Conservation (phyloP, 2,797 vertebrate species). For the Sebastes paucispinis region DNA sequence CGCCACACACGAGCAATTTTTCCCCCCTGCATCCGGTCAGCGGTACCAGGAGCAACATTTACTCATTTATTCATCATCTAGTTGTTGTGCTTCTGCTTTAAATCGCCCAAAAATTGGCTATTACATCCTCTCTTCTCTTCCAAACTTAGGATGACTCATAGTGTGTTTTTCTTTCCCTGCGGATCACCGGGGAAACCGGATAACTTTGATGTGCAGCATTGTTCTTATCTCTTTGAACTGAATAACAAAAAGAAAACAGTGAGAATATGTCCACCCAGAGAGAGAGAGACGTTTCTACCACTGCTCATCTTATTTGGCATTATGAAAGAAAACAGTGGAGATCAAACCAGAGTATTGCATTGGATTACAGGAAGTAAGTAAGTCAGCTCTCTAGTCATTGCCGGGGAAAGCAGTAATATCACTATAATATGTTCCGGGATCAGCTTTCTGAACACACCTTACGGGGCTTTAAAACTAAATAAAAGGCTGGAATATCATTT, state of each 20-base stretch:
- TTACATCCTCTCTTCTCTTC: not conserved
- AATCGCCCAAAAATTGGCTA: not conserved
- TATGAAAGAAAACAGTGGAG: constrained; percentile 15
- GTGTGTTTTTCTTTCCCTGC: not conserved
- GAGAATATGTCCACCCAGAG: not conserved
- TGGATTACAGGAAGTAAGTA: constrained; percentile 30
- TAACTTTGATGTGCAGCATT: constrained; percentile 20
- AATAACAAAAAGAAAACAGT: not conserved
- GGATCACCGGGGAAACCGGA: constrained; percentile 16
- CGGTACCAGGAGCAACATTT: not conserved
- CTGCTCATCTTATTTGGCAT: constrained; percentile 23
- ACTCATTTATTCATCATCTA: not conserved
- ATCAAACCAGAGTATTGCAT: constrained; percentile 26
- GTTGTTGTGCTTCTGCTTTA: not conserved
- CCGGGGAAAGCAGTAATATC: constrained; percentile 32
- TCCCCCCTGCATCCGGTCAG: not conserved
- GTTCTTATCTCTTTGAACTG: constrained; percentile 2
- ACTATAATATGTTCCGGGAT: constrained; percentile 30
- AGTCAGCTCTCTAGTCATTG: constrained; percentile 34
- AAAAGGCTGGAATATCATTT: constrained; percentile 13
- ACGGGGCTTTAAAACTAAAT: constrained; percentile 19
- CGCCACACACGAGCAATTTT: not conserved
- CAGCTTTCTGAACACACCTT: constrained; percentile 26
- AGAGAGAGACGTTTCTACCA: not conserved
- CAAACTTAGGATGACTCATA: constrained; percentile 4